A percentile compares a stretch with the other conserved stretches of the same genome.
Conservation (phyloP, 1,140 invertebrate genomes). For the Spodoptera litura region DNA sequence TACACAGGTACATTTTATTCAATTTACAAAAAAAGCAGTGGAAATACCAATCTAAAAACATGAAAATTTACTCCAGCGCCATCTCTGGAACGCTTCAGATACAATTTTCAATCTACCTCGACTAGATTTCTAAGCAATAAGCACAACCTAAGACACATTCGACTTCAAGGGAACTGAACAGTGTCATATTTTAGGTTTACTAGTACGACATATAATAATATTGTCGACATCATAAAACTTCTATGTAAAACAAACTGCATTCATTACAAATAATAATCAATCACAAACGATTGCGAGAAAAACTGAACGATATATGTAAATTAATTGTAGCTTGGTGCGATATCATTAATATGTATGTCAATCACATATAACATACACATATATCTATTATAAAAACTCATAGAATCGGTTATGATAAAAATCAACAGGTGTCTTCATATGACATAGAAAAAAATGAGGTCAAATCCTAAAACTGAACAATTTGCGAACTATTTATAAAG, state of each 20-base stretch:
- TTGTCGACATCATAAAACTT: no score
- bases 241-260: no score
- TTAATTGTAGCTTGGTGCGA: no score
- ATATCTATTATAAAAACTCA: neutral
- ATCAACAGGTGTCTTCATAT: constrained; percentile 47
- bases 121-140: constrained; percentile 10
- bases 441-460: constrained; percentile 25
- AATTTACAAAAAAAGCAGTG: no score
- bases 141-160: neutral
- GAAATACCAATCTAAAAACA: neutral
- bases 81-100: constrained; percentile 3
- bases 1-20: no score
- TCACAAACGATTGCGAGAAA: neutral
- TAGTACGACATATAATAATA: no score
- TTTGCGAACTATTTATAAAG: neutral
- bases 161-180: neutral
- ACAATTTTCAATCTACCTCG: constrained; percentile 40
- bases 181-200: neutral
- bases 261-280: no score
- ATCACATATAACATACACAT: constrained; percentile 1
- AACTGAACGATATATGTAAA: neutral
- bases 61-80: constrained; percentile 17
- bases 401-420: constrained; percentile 30
- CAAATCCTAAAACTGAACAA: neutral
- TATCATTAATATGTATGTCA: constrained; percentile 1